Evolutionary conservation across 1,140 invertebrate species (phyloP).

Genomic region (Scaptomyza graminum): DNA sequence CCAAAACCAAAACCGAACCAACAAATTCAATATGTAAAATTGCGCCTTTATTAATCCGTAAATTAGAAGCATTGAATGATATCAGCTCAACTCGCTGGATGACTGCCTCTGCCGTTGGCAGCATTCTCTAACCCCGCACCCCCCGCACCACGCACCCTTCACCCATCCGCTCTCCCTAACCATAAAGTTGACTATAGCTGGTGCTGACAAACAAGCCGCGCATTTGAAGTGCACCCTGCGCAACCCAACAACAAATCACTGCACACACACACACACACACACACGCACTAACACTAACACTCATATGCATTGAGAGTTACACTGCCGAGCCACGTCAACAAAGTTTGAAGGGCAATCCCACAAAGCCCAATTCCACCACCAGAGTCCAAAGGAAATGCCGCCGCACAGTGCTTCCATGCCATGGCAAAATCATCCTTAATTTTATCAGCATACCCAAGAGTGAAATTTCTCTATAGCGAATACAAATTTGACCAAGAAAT

Average conservation of each 20-base stretch:
- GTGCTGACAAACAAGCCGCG: conserved; percentile 58
- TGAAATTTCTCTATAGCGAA: too few species aligned
- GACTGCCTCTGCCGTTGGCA: conserved; percentile 4
- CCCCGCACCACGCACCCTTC: neutral
- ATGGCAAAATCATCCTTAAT: neutral
- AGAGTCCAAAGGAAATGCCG: neutral
- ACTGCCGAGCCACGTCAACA: conserved; percentile 42
- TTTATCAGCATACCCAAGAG: too few species aligned
- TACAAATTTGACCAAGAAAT: too few species aligned
- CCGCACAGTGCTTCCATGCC: conserved; percentile 43
- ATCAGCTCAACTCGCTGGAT: conserved; percentile 44
- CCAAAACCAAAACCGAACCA: neutral
- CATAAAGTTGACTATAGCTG: conserved; percentile 22
- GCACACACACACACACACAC: conserved; percentile 38
- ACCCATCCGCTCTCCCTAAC: neutral
- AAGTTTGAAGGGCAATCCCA: conserved; percentile 29
- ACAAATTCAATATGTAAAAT: conserved; percentile 78
- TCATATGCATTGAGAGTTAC: conserved; percentile 27
- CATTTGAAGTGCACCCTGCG: conserved; percentile 59
- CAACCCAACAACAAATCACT: conserved; percentile 63
- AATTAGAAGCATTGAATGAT: conserved; percentile 80
- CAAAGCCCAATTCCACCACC: conserved; percentile 51
- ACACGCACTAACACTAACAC: conserved; percentile 6
- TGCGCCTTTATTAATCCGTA: conserved; percentile 81
- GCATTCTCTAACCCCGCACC: too few species aligned